Percentiles rank a stretch among this genome's conserved stretches.
Evolutionary conservation across 2,797 vertebrate species (phyloP).

Genomic region (Oryzias sinensis): DNA sequence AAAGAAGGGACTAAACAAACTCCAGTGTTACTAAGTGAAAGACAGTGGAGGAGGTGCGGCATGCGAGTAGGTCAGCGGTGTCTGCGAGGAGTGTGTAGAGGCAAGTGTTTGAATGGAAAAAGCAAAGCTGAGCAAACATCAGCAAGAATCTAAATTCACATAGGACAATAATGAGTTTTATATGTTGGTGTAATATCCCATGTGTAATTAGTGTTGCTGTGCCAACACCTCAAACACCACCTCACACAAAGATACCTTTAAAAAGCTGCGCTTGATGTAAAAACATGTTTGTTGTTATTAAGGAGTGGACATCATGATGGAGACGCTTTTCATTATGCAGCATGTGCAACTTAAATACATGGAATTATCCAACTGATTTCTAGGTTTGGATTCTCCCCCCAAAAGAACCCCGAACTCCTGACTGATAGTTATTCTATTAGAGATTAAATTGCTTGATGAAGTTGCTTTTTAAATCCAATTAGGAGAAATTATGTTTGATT

Average conservation of each 20-base stretch:
- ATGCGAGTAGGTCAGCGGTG: conserved; percentile 51
- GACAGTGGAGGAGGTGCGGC: conserved; percentile 59
- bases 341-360: background rate
- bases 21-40: conserved; percentile 53
- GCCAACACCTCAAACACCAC: conserved; percentile 66
- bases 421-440: background rate
- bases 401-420: background rate
- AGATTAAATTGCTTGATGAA: no score
- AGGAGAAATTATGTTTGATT: no score
- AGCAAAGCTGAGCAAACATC: conserved; percentile 78
- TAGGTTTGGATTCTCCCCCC: background rate
- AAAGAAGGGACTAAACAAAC: conserved; percentile 77
- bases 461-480: no score
- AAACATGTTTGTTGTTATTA: conserved; percentile 41
- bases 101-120: conserved; percentile 71
- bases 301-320: conserved; percentile 15
- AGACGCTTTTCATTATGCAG: conserved; percentile 1
- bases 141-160: conserved; percentile 66
- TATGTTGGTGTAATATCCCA: conserved; percentile 70
- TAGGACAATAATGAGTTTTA: conserved; percentile 74
- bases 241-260: conserved; percentile 68
- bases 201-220: conserved; percentile 69
- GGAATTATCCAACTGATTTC: conserved; percentile 4
- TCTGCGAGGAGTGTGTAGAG: conserved; percentile 51
- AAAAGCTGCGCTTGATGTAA: conserved; percentile 59